These are phyloP conservation scores for Rhingia rostrata DNA, from an alignment of 2,888 invertebrate genomes.

Conservation along the genomic window DNA sequence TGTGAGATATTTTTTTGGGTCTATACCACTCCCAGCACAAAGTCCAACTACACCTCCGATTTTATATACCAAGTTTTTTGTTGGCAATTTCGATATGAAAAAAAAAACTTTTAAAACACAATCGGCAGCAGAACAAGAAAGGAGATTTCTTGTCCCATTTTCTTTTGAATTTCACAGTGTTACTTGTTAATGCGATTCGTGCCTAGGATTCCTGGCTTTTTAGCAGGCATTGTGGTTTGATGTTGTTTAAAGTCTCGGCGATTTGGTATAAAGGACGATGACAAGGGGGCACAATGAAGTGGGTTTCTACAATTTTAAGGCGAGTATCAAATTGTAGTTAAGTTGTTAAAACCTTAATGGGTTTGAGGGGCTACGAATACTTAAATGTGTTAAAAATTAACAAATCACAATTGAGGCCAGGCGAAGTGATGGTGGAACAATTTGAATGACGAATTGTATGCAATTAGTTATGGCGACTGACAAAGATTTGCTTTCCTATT, in stretches of 20 bases:
- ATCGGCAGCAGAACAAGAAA: conserved; percentile 18
- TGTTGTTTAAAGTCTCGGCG: conserved; percentile 34
- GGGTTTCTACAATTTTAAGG: neutral
- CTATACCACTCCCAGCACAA: neutral
- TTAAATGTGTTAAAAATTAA: no score
- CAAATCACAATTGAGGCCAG: no score
- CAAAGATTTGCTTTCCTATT: no score
- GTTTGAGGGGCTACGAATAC: neutral
- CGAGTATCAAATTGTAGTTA: conserved; percentile 8
- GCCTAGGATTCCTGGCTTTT: conserved; percentile 11
- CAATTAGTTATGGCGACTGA: conserved; percentile 4
- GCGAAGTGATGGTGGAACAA: neutral
- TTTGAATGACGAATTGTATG: conserved; percentile 28
- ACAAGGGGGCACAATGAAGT: neutral
- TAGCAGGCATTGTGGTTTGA: neutral
- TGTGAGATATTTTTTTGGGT: conserved; percentile 39
- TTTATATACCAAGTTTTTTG: conserved; percentile 34
- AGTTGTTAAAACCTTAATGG: neutral
- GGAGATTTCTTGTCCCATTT: conserved; percentile 22
- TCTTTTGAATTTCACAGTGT: conserved; percentile 36
- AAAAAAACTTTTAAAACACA: conserved; percentile 26
- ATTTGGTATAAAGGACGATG: conserved; percentile 14
- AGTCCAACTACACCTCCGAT: neutral
- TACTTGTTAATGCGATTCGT: conserved; percentile 63
- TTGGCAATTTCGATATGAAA: conserved; percentile 13